Percentiles rank a stretch among this genome's conserved stretches.
Conservation (phyloP, 2,113 vertebrate genomes). For the Sceloporus undulatus region DNA sequence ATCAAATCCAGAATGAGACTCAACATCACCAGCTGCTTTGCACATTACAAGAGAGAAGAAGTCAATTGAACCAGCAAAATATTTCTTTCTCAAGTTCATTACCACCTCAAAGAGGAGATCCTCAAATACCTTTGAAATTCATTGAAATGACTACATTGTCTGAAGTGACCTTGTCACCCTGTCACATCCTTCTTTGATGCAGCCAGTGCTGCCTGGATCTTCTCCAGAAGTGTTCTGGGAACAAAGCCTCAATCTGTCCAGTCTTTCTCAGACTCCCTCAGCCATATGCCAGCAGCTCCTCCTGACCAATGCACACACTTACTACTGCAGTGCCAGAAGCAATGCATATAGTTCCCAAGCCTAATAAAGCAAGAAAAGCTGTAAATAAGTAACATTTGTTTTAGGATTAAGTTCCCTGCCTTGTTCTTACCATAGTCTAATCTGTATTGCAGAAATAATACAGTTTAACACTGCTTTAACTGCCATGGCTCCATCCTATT, state of each 20-base stretch:
- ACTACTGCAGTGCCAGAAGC: slow-evolving; percentile 78
- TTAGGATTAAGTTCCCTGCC: background rate
- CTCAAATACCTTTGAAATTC: background rate
- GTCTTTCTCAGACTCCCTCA: background rate
- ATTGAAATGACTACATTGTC: background rate
- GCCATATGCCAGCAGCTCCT: background rate
- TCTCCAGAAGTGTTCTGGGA: background rate
- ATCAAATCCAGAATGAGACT: background rate
- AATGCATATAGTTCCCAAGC: slow-evolving; percentile 71
- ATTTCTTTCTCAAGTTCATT: background rate
- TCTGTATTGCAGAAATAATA: no score
- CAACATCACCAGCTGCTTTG: background rate
- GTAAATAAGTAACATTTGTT: slow-evolving; percentile 65
- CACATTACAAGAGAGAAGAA: background rate
- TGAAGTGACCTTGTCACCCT: background rate
- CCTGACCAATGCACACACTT: slow-evolving; percentile 20
- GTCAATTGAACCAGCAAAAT: background rate
- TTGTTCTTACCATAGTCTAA: background rate
- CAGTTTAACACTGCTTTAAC: no score
- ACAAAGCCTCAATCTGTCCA: background rate
- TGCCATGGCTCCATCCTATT: no score
- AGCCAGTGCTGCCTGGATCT: background rate
- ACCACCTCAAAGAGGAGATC: background rate
- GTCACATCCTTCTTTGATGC: background rate
- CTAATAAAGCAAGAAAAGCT: slow-evolving; percentile 80